phyloP scores from a whole-genome alignment of 2,113 vertebrate genomes.

The Psammodynastes pulverulentus region DNA sequence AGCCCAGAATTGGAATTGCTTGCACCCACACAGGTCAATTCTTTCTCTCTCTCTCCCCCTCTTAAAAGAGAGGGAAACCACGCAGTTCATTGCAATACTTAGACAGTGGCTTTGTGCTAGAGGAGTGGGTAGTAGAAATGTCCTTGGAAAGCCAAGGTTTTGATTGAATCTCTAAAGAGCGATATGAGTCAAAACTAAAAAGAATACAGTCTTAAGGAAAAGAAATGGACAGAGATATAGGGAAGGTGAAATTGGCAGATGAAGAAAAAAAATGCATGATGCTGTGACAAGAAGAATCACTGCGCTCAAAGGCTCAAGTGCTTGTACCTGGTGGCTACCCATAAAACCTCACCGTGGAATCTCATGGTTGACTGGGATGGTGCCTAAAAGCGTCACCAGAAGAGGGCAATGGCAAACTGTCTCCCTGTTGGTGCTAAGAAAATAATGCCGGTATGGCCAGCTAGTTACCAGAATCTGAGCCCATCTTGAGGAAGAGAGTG shows the following conservation, averaged over 20 bases:
- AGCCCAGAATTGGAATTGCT: not conserved
- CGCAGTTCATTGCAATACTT: not conserved
- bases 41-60: not conserved
- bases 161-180: not conserved
- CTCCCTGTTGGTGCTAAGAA: not conserved
- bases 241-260: not conserved
- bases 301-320: not conserved
- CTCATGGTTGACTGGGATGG: not conserved
- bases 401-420: not conserved
- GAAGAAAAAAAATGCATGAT: not conserved
- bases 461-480: not conserved
- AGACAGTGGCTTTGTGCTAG: not conserved
- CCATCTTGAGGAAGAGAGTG: not conserved
- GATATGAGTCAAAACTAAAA: not conserved
- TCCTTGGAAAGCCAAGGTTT: not conserved
- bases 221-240: not conserved
- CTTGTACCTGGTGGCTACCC: not conserved
- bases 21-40: not conserved
- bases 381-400: not conserved
- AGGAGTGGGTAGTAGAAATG: not conserved
- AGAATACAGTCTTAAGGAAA: not conserved
- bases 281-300: conserved; percentile 9
- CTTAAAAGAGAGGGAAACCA: not conserved
- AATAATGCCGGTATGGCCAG: not conserved
- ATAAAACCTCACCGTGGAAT: not conserved